Evolutionary conservation across 2,888 invertebrate genomes (phyloP).

Genomic region (Rotaria socialis): DNA sequence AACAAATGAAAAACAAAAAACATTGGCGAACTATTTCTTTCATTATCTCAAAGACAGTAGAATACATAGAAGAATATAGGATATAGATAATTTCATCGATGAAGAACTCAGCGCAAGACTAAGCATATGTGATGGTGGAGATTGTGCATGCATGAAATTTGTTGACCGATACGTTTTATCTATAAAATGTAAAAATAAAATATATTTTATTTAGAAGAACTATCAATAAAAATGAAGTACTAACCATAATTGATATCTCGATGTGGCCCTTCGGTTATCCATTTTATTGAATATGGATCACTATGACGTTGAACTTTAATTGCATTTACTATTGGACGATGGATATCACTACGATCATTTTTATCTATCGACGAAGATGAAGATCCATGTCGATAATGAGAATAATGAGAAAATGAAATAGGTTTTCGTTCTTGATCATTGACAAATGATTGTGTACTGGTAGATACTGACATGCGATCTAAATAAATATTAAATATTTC

Average conservation of each 20-base stretch:
- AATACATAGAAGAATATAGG: not conserved
- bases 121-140: not conserved
- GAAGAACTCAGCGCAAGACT: slow-evolving; percentile 19
- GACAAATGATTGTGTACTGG: not conserved
- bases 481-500: not conserved
- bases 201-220: too few relatives aligned
- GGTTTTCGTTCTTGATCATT: not conserved
- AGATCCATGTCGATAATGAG: not conserved
- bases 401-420: slow-evolving; percentile 1
- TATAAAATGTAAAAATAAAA: not conserved
- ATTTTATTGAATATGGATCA: slow-evolving; percentile 22
- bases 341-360: not conserved
- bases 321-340: not conserved
- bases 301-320: slow-evolving; percentile 5
- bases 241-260: not conserved
- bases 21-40: not conserved
- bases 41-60: not conserved
- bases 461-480: not conserved
- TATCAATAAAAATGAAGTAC: not conserved
- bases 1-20: not conserved
- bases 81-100: not conserved
- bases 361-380: not conserved
- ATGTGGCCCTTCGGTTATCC: not conserved
- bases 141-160: not conserved
- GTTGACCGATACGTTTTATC: not conserved